Evolutionary conservation across 2,888 invertebrate genomes (phyloP).

Genomic region (Netelia fuscicornis): DNA sequence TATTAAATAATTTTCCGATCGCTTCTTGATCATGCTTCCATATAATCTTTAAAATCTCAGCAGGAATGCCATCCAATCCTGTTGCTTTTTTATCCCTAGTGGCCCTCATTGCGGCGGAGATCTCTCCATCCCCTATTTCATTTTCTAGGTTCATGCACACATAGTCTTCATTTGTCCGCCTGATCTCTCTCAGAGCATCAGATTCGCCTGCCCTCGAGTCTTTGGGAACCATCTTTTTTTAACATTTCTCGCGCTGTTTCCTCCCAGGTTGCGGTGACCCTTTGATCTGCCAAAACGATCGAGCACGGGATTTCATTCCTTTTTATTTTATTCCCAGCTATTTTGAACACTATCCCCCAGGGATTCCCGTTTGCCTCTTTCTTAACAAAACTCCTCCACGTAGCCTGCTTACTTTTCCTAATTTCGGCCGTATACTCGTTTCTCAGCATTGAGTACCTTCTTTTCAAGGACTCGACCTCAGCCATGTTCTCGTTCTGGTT

Average conservation of each 20-base stretch:
- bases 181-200: slow-evolving; percentile 10
- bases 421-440: slow-evolving; percentile 26
- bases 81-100: slow-evolving; percentile 32
- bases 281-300: slow-evolving; percentile 11
- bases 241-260: slow-evolving; percentile 45
- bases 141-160: slow-evolving; percentile 17
- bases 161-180: slow-evolving; percentile 17
- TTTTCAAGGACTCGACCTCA: neutral
- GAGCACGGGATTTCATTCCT: neutral
- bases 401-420: slow-evolving; percentile 1
- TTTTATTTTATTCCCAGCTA: neutral
- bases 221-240: slow-evolving; percentile 51
- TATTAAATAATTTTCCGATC: slow-evolving; percentile 52
- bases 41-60: slow-evolving; percentile 22
- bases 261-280: slow-evolving; percentile 48
- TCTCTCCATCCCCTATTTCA: slow-evolving; percentile 21
- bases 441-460: slow-evolving; percentile 4
- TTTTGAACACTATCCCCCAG: slow-evolving; percentile 45
- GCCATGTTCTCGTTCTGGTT: neutral
- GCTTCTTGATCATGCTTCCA: slow-evolving; percentile 8
- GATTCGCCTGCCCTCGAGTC: slow-evolving; percentile 44
- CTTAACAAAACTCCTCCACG: slow-evolving; percentile 33
- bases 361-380: slow-evolving; percentile 30
- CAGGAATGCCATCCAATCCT: slow-evolving; percentile 26
- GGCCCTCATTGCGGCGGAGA: slow-evolving; percentile 20